Conservation (phyloP, 2,888 invertebrate species). For the Mycalesis mineus region DNA sequence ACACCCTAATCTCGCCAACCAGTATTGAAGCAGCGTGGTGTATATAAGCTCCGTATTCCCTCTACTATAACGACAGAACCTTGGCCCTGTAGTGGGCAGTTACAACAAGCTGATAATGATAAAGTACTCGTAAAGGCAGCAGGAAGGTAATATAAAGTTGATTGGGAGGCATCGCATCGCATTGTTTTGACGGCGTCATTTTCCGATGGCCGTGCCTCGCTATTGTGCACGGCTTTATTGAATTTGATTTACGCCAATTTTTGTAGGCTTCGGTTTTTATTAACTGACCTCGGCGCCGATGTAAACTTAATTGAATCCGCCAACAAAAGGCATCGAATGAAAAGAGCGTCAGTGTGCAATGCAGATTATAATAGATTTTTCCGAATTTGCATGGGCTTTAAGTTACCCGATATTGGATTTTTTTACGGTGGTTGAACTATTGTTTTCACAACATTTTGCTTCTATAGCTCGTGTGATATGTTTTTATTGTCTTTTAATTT, state of each 20-base stretch:
- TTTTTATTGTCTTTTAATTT: background rate
- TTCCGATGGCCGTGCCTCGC: slow-evolving; percentile 53
- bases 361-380: slow-evolving; percentile 76
- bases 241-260: slow-evolving; percentile 77
- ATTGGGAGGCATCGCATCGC: slow-evolving; percentile 39
- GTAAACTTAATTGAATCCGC: slow-evolving; percentile 77
- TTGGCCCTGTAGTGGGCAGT: too few relatives aligned
- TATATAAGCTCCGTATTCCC: too few relatives aligned
- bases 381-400: slow-evolving; percentile 72
- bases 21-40: too few relatives aligned
- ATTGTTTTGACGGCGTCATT: slow-evolving; percentile 59
- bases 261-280: slow-evolving; percentile 76
- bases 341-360: slow-evolving; percentile 76
- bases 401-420: slow-evolving; percentile 69
- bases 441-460: slow-evolving; percentile 45
- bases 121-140: background rate
- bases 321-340: slow-evolving; percentile 75
- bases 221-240: slow-evolving; percentile 72
- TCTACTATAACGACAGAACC: too few relatives aligned
- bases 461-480: slow-evolving; percentile 23
- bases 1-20: too few relatives aligned
- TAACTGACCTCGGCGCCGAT: slow-evolving; percentile 76
- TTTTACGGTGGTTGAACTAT: slow-evolving; percentile 59
- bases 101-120: too few relatives aligned
- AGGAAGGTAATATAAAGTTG: slow-evolving; percentile 37